A percentile compares a stretch with the other conserved stretches of the same genome.
Evolutionary conservation across 2,797 vertebrate species (phyloP).

Genomic region (Meriones psammophilus): DNA sequence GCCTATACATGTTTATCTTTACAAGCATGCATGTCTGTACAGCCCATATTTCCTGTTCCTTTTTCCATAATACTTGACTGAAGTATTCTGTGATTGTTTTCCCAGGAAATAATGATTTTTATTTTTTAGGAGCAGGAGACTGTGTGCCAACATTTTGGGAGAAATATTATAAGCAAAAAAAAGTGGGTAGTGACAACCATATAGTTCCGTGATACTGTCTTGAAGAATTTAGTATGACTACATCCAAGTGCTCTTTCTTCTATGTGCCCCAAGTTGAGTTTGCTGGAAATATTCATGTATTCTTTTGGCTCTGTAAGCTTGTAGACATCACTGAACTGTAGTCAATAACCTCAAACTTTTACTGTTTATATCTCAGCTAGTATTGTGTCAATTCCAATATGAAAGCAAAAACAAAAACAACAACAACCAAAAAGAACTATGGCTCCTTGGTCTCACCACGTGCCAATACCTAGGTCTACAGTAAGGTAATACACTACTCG

Average conservation of each 20-base stretch:
- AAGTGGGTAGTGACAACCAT: not conserved
- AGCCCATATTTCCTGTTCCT: not conserved
- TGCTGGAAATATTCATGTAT: conserved; percentile 3
- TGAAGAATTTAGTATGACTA: not conserved
- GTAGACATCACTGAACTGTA: not conserved
- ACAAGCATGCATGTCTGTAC: not conserved
- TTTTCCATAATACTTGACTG: not conserved
- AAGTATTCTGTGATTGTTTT: not conserved
- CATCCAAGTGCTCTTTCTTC: not conserved
- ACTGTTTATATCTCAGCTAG: not conserved
- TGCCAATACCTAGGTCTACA: not conserved
- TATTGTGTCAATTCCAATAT: not conserved
- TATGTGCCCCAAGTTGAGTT: not conserved
- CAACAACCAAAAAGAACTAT: too few relatives aligned
- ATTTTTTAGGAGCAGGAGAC: not conserved
- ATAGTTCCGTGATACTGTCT: not conserved
- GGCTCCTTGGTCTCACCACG: not conserved
- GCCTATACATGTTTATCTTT: not conserved
- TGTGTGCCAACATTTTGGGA: not conserved
- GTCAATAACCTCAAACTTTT: not conserved
- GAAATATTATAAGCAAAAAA: not conserved
- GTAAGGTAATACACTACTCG: not conserved
- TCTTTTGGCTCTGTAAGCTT: not conserved
- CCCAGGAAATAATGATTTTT: not conserved
- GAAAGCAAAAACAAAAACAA: not conserved